These are phyloP conservation scores for Rhynchophorus ferrugineus DNA, from an alignment of 1,140 invertebrate genomes.

Conservation along the genomic window DNA sequence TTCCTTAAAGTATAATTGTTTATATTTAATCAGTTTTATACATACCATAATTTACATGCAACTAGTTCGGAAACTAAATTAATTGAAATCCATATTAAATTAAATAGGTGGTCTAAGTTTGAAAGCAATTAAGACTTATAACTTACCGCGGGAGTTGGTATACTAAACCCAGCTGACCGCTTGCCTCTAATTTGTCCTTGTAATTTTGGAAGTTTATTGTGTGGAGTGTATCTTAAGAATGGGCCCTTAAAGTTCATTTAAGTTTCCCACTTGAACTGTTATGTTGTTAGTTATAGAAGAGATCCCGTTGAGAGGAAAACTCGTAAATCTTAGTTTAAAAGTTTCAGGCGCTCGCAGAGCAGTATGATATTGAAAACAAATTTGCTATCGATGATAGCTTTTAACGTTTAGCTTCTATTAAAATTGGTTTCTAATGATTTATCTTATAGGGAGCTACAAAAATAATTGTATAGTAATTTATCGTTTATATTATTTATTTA, in stretches of 20 bases:
- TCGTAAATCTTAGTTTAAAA: background rate
- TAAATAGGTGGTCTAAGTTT: too few relatives aligned
- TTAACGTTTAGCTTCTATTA: too few relatives aligned
- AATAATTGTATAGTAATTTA: too few relatives aligned
- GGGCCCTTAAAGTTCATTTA: constrained; percentile 17
- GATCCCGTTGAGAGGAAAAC: background rate
- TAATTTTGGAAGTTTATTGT: constrained; percentile 18
- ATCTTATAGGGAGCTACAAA: too few relatives aligned
- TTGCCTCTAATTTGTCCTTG: constrained; percentile 12
- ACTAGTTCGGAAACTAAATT: too few relatives aligned
- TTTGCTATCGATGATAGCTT: background rate
- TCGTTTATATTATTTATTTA: too few relatives aligned
- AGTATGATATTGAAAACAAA: background rate
- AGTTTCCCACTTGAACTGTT: constrained; percentile 19
- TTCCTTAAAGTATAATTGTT: too few relatives aligned
- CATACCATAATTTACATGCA: too few relatives aligned
- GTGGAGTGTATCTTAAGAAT: constrained; percentile 11
- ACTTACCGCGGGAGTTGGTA: background rate
- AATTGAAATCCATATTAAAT: too few relatives aligned
- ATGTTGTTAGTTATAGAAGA: constrained; percentile 16
- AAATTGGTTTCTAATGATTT: too few relatives aligned
- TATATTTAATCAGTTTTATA: too few relatives aligned
- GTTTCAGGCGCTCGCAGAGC: background rate
- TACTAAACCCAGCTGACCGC: constrained; percentile 14
- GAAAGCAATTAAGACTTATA: constrained; percentile 9